A percentile compares a stretch with the other conserved stretches of the same genome.
These are phyloP conservation scores for Palythoa grandiflora DNA, from an alignment of 92 coral and sea anemone genomes.

Conservation along the genomic window DNA sequence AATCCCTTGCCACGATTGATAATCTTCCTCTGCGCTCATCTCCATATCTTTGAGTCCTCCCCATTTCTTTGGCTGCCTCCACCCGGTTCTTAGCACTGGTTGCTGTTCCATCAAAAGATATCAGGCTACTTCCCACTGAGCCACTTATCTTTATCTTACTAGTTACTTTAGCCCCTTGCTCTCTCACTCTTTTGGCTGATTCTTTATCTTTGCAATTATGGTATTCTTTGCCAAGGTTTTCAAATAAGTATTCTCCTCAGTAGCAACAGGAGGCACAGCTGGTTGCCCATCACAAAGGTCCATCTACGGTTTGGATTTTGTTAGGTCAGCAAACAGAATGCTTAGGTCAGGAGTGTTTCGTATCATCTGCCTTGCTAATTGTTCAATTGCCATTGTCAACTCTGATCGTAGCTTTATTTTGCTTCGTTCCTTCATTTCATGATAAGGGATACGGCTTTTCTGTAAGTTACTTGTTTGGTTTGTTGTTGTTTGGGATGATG, in stretches of 20 bases:
- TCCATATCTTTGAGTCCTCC: conserved; percentile 23
- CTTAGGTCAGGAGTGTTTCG: neutral
- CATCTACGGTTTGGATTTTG: conserved; percentile 1
- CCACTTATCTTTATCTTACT: neutral
- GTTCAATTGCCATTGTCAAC: conserved; percentile 1
- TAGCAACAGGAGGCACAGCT: conserved; percentile 16
- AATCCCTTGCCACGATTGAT: conserved; percentile 56
- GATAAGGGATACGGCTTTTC: conserved; percentile 16
- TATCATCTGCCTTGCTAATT: conserved; percentile 5
- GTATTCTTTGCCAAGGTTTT: conserved; percentile 27
- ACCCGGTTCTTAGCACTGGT: conserved; percentile 13
- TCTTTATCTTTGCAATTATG: conserved; percentile 16
- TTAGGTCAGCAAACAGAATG: conserved; percentile 3
- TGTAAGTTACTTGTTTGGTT: conserved; percentile 9
- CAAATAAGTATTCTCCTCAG: conserved; percentile 13
- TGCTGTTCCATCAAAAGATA: conserved; percentile 23
- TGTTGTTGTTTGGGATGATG: conserved; percentile 14
- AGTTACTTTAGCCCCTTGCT: neutral
- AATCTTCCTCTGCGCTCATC: conserved; percentile 51
- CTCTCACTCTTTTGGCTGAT: conserved; percentile 10
- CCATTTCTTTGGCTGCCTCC: conserved; percentile 49
- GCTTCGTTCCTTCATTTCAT: conserved; percentile 12
- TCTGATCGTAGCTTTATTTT: conserved; percentile 11
- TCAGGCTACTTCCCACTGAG: conserved; percentile 12
- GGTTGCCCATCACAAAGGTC: conserved; percentile 23